A percentile compares a stretch with the other conserved stretches of the same genome.
phyloP scores from a whole-genome alignment of 2,113 vertebrate species.

The Tenebrosternarchus preto region DNA sequence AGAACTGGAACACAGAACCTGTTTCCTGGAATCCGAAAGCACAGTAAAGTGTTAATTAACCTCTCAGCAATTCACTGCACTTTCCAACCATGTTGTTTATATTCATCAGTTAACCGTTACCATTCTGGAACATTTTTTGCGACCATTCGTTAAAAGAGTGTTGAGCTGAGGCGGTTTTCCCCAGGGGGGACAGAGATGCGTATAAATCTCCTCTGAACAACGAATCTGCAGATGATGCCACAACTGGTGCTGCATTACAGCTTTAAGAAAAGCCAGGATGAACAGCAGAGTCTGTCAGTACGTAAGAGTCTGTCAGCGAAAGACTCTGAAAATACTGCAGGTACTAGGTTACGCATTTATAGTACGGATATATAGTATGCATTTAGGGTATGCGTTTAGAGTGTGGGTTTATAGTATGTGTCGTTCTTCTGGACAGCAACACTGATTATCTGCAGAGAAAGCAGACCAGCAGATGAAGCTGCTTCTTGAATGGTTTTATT shows the following conservation, averaged over 20 bases:
- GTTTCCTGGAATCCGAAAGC: too few species aligned
- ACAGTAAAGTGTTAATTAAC: background rate
- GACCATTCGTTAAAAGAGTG: slow-evolving; percentile 52
- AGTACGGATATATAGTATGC: background rate
- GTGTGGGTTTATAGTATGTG: background rate
- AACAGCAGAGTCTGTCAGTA: slow-evolving; percentile 52
- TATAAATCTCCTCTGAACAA: slow-evolving; percentile 36
- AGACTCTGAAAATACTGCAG: slow-evolving; percentile 1
- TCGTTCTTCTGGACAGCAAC: background rate
- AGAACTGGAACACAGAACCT: too few species aligned
- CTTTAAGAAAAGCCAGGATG: slow-evolving; percentile 58
- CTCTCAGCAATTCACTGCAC: background rate
- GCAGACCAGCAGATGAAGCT: background rate
- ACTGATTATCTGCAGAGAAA: background rate
- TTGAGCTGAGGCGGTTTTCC: slow-evolving; percentile 57
- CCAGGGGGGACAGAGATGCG: slow-evolving; percentile 20
- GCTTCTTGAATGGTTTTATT: background rate
- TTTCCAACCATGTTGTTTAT: background rate
- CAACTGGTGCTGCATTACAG: slow-evolving; percentile 64
- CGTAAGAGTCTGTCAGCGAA: too few species aligned
- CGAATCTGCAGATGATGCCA: slow-evolving; percentile 63
- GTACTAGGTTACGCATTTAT: background rate
- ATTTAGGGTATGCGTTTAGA: background rate
- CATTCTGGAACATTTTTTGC: slow-evolving; percentile 30
- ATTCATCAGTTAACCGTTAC: background rate